A percentile compares a stretch with the other conserved stretches of the same genome.
These are phyloP conservation scores for Elysia chlorotica DNA, from an alignment of 1,140 invertebrate species.

Conservation along the genomic window DNA sequence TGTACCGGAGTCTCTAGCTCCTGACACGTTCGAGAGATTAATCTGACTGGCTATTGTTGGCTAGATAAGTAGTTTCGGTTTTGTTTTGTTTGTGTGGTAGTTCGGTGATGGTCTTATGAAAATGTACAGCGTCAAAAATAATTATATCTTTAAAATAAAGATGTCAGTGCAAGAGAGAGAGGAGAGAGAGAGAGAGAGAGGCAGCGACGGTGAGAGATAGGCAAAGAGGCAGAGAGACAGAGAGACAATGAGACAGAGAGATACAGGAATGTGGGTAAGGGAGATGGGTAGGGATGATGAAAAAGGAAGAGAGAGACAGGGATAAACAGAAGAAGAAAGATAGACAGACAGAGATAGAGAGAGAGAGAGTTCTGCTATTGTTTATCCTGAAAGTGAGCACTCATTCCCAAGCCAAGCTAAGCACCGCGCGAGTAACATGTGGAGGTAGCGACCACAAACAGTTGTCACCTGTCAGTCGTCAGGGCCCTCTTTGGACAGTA, in stretches of 20 bases:
- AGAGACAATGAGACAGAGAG: not conserved
- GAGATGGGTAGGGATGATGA: not conserved
- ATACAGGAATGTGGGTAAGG: not conserved
- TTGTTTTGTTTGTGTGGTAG: too few species aligned
- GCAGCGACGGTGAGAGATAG: not conserved
- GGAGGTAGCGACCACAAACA: not conserved
- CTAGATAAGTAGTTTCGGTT: not conserved
- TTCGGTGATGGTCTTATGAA: not conserved
- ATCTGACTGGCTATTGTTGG: not conserved
- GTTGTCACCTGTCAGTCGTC: too few species aligned
- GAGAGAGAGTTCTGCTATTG: not conserved
- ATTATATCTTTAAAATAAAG: too few species aligned
- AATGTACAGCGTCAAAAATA: not conserved
- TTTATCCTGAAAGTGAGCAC: not conserved
- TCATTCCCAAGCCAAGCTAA: not conserved
- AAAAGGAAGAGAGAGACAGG: not conserved
- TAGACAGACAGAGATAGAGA: not conserved
- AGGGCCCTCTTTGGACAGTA: too few species aligned
- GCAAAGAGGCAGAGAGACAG: not conserved
- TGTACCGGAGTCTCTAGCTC: too few species aligned
- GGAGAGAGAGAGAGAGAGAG: constrained; percentile 1
- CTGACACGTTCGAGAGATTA: too few species aligned
- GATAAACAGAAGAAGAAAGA: constrained; percentile 9
- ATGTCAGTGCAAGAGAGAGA: too few species aligned
- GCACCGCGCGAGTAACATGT: not conserved